phyloP scores from a whole-genome alignment of 2,797 vertebrate genomes.

The Ceyx erithaca region DNA sequence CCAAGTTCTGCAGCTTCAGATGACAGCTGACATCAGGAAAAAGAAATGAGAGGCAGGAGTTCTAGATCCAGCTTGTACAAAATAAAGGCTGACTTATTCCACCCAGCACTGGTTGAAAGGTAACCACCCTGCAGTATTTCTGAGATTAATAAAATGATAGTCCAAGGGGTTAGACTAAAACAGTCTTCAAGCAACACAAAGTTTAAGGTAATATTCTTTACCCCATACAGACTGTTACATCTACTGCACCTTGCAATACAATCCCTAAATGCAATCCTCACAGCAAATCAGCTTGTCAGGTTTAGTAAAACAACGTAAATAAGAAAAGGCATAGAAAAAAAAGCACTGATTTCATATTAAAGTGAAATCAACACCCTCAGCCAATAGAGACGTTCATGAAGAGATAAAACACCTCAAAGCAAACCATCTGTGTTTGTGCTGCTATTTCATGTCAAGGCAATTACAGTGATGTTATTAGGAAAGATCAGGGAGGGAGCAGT shows the following conservation, averaged over 20 bases:
- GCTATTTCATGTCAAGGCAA: constrained; percentile 83
- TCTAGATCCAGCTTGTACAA: background rate
- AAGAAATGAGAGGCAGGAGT: background rate
- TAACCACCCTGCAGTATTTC: background rate
- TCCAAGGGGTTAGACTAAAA: constrained; percentile 16
- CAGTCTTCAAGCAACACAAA: background rate
- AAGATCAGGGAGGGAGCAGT: constrained; percentile 72
- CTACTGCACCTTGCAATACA: background rate
- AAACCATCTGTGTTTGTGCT: constrained; percentile 71
- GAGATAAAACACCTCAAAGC: constrained; percentile 75
- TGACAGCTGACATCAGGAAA: background rate
- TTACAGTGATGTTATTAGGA: constrained; percentile 82
- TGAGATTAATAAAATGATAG: constrained; percentile 15
- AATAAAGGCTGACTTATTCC: constrained; percentile 43
- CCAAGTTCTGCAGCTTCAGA: background rate
- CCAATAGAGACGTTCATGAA: constrained; percentile 61
- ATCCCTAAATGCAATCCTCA: background rate
- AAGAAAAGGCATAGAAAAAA: constrained; percentile 25
- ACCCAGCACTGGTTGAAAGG: constrained; percentile 7
- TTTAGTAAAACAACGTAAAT: constrained; percentile 57
- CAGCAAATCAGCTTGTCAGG: constrained; percentile 56
- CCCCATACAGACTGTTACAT: background rate
- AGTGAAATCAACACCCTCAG: constrained; percentile 74
- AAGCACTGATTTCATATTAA: constrained; percentile 58
- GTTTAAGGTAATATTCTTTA: constrained; percentile 53